phyloP scores from a whole-genome alignment of 2,113 vertebrate species.

The Salvelinus sp. region DNA sequence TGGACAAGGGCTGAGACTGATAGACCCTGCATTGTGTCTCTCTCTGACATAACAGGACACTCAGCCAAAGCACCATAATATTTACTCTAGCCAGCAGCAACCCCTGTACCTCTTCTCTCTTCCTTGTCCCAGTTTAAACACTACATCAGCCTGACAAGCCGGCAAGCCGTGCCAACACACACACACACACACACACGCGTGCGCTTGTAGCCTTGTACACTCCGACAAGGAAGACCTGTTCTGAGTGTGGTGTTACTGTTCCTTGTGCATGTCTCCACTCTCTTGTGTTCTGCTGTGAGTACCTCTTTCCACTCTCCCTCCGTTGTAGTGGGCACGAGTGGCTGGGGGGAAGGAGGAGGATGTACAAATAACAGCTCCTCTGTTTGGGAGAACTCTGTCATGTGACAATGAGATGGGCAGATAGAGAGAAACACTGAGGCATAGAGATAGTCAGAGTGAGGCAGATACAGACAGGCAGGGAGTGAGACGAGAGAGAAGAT shows the following conservation, averaged over 20 bases:
- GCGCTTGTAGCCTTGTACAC: conserved; percentile 4
- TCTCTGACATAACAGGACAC: conserved; percentile 37
- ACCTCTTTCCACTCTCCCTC: conserved; percentile 15
- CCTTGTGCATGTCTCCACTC: neutral
- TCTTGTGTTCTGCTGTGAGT: conserved; percentile 6
- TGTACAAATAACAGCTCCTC: neutral
- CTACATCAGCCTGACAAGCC: conserved; percentile 68
- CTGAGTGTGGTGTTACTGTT: conserved; percentile 20
- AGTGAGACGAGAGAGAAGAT: conserved; percentile 21
- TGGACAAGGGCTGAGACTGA: neutral
- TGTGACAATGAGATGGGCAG: neutral
- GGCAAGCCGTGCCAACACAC: conserved; percentile 51
- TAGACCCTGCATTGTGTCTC: conserved; percentile 3
- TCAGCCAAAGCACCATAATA: conserved; percentile 61
- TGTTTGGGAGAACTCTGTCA: neutral
- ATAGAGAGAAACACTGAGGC: neutral
- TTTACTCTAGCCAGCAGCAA: conserved; percentile 67
- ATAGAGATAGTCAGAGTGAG: neutral
- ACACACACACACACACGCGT: neutral
- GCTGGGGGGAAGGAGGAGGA: neutral
- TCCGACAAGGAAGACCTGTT: conserved; percentile 15
- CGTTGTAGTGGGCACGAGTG: conserved; percentile 34
- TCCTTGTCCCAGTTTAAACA: conserved; percentile 54
- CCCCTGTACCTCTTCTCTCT: conserved; percentile 47
- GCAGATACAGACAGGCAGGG: neutral